Evolutionary conservation across 2,797 vertebrate species (phyloP).

Genomic region (Fundulus diaphanus): DNA sequence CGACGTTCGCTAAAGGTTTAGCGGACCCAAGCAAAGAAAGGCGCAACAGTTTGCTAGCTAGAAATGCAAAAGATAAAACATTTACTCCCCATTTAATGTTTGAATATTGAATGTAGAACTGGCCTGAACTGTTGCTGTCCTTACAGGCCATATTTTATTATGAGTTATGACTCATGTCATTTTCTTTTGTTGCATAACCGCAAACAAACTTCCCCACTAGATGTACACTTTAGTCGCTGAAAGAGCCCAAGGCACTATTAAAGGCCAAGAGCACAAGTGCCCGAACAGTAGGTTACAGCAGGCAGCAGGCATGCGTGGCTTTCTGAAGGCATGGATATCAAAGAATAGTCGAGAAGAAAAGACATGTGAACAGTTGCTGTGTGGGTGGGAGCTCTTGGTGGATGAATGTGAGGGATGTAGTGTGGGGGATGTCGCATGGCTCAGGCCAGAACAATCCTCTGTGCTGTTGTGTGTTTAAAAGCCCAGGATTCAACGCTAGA

Average conservation of each 20-base stretch:
- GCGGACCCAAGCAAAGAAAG: not conserved
- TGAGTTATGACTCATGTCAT: constrained; percentile 2
- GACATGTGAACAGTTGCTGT: constrained; percentile 71
- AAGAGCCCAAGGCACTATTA: constrained; percentile 5
- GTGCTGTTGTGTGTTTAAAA: constrained; percentile 30
- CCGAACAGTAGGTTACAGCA: constrained; percentile 15
- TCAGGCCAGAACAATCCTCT: constrained; percentile 55
- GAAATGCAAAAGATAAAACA: not conserved
- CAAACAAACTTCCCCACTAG: constrained; percentile 1
- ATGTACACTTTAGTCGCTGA: constrained; percentile 8
- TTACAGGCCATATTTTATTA: not conserved
- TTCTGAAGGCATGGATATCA: constrained; percentile 30
- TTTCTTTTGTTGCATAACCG: constrained; percentile 11
- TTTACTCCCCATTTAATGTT: not conserved
- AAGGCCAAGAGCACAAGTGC: constrained; percentile 3
- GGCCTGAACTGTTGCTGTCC: not conserved
- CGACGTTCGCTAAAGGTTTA: not conserved
- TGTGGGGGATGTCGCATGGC: constrained; percentile 64
- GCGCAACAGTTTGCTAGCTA: not conserved
- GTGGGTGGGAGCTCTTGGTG: constrained; percentile 71
- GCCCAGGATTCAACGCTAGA: constrained; percentile 19
- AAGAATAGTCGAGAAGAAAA: constrained; percentile 58
- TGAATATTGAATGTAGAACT: not conserved
- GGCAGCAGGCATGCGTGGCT: constrained; percentile 16
- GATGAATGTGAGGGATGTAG: constrained; percentile 67